Evolutionary conservation across 2,113 vertebrate species (phyloP).

Genomic region (Vicugna pacos): DNA sequence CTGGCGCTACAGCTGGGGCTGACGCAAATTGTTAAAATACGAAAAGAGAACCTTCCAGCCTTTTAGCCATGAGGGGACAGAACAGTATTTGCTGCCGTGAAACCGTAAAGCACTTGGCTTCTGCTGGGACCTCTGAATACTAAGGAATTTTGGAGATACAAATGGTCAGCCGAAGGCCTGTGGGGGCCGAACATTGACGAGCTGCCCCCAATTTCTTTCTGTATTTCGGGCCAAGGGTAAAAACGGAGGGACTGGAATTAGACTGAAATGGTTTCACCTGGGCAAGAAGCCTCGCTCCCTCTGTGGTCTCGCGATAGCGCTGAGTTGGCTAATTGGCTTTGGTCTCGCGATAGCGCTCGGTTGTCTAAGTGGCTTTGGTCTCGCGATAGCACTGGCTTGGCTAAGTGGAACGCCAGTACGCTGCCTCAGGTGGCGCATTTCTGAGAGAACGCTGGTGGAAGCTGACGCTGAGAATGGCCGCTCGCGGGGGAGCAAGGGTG

Average conservation of each 20-base stretch:
- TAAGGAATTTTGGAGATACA: neutral
- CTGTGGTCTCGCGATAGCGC: neutral
- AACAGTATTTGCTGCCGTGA: neutral
- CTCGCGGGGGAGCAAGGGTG: fast-evolving
- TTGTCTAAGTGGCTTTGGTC: neutral
- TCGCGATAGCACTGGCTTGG: neutral
- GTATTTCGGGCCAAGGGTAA: neutral
- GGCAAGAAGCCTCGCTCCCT: neutral
- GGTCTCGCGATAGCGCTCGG: neutral
- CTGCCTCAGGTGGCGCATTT: neutral
- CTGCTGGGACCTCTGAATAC: neutral
- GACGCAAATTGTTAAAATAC: neutral
- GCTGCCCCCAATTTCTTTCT: neutral
- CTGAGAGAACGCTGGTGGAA: neutral
- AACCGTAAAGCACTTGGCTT: neutral
- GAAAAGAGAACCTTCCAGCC: neutral
- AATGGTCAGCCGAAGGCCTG: neutral
- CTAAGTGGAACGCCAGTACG: neutral
- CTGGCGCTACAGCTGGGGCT: neutral
- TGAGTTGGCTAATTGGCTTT: neutral
- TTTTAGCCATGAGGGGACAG: neutral
- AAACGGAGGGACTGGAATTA: neutral
- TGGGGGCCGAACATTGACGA: neutral
- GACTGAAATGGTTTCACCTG: neutral
- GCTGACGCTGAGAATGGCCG: fast-evolving